Conservation (phyloP, 2,888 invertebrate species). For the Limnephilus marmoratus region DNA sequence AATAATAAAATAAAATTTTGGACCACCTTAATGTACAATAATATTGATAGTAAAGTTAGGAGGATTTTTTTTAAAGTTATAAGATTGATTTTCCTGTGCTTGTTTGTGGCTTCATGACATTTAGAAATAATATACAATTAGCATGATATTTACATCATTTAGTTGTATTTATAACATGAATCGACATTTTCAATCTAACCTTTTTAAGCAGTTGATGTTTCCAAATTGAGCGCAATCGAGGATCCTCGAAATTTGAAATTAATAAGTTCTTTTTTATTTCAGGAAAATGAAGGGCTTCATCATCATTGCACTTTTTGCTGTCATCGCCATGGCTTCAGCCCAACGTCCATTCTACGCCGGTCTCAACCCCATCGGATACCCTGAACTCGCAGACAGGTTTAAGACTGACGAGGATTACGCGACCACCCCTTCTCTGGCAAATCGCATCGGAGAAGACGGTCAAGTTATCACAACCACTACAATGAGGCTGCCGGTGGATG, state of each 20-base stretch:
- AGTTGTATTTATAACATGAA: no score
- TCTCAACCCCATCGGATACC: slow-evolving; percentile 78
- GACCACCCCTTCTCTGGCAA: slow-evolving; percentile 70
- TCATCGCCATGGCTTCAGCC: slow-evolving; percentile 70
- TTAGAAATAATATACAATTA: no score
- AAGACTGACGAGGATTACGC: slow-evolving; percentile 65
- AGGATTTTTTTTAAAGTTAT: no score
- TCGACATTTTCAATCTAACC: no score
- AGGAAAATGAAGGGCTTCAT: slow-evolving; percentile 60
- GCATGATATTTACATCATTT: no score
- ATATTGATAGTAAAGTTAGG: no score
- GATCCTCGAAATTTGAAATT: background rate
- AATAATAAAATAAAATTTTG: no score
- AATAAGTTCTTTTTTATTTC: background rate
- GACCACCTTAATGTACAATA: no score
- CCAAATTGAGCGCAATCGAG: background rate
- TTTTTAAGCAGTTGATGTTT: background rate
- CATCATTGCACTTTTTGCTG: slow-evolving; percentile 69
- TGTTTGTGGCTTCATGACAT: no score
- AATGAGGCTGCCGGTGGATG: slow-evolving; percentile 80
- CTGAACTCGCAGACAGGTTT: slow-evolving; percentile 75
- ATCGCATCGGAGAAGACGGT: slow-evolving; percentile 77
- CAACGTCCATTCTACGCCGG: slow-evolving; percentile 84
- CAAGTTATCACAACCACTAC: slow-evolving; percentile 69
- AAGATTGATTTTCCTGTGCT: no score